Evolutionary conservation across 2,888 invertebrate genomes (phyloP).

Genomic region (Ditylenchus weischeri): DNA sequence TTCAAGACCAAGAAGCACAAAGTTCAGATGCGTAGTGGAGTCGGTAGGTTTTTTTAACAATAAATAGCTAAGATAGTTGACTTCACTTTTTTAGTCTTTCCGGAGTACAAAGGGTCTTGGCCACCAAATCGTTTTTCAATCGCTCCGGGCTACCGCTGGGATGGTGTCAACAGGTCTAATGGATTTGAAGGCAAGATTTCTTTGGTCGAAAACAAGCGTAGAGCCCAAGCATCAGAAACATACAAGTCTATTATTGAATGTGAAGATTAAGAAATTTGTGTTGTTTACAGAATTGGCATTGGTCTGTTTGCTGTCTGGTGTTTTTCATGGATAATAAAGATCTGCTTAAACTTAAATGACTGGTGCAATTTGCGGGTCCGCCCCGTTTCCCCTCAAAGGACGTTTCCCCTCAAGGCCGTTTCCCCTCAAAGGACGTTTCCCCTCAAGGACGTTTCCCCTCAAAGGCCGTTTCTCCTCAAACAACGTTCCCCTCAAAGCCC

Average conservation of each 20-base stretch:
- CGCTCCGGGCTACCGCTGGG: slow-evolving; percentile 91
- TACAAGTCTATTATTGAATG: slow-evolving; percentile 38
- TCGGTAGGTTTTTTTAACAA: slow-evolving; percentile 26
- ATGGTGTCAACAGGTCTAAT: slow-evolving; percentile 93
- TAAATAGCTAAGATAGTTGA: slow-evolving; percentile 13
- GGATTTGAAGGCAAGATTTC: slow-evolving; percentile 83
- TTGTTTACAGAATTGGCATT: too few species aligned
- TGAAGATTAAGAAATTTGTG: slow-evolving; percentile 31
- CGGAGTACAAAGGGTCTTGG: slow-evolving; percentile 73
- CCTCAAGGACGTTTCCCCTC: too few species aligned
- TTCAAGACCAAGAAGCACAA: slow-evolving; percentile 72
- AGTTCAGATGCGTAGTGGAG: slow-evolving; percentile 54
- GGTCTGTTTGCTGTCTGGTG: too few species aligned
- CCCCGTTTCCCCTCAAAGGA: too few species aligned
- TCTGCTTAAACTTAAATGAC: too few species aligned
- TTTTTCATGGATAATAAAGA: too few species aligned
- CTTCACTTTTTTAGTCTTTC: slow-evolving; percentile 57
- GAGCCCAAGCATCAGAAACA: slow-evolving; percentile 44
- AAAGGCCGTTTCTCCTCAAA: too few species aligned
- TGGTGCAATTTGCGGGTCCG: too few species aligned
- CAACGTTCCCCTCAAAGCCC: too few species aligned
- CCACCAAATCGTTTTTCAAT: slow-evolving; percentile 85
- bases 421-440: too few species aligned
- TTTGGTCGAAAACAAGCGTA: slow-evolving; percentile 36
- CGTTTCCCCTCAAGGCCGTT: too few species aligned